Base-by-base conservation (phyloP, 2,888 invertebrate species). In the Sarcophaga subvicina region DNA sequence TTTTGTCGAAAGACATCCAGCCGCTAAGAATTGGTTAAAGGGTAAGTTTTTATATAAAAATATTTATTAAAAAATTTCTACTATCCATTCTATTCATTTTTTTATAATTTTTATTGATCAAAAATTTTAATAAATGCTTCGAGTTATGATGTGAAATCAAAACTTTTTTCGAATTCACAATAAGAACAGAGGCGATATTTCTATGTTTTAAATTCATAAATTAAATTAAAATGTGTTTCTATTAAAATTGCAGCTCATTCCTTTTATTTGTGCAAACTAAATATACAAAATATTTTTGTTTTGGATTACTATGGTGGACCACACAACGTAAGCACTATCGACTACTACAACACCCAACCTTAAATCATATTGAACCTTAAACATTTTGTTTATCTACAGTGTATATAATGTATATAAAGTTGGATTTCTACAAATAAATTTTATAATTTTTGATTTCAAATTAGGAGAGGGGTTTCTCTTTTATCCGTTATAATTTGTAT, bases 251-350 rank as follows among this genome's bases (percentile, higher is more conserved):
- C 93, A 97, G 97, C 95, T 91, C 97, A 98, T 92, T 92, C 95
- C 25, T 98, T 97, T 94, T 97, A 96, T 90, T 95, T 98, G 60
- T 96, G 96, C 1, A 97, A 97, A 93, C 89, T 98, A 90, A 94
- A 96, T 88, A 96, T 98, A 71, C 94, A 94, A 54, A 95, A 96
- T 89, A 96, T 98, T 80, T 95, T 95, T 14, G 95, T 98, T 89
- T 93, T 98, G 89, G 97, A 98, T 91, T 96, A 95, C 93, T 98
- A 97, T 92, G 98, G 98, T 3, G 97, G 98, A 3, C 96, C 97
- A 3, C 92, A 93, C 72, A 89, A 89, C 67, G 90, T 94, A 11
- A 76, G 89, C 0, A 22, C 86, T 0, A 88, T 90, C 14, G 90
- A 91, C 45, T 92, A 92, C 83, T 92, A 90, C 71, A 89, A 88